phyloP scores from a whole-genome alignment of 2,113 vertebrate genomes.

The Castor canadensis region DNA sequence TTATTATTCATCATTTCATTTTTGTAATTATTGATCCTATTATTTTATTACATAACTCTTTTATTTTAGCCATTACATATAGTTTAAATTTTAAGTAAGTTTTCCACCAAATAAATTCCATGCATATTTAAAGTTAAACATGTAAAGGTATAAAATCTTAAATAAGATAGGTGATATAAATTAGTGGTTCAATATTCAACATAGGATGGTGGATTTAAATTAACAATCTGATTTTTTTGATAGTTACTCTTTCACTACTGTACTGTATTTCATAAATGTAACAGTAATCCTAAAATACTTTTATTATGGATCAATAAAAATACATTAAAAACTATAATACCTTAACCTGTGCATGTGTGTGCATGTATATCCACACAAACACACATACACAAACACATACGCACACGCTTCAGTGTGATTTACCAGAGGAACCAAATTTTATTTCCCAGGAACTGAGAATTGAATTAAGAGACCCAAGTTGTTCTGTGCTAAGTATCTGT shows the following conservation, averaged over 20 bases:
- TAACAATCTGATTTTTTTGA: not conserved
- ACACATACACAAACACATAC: not conserved
- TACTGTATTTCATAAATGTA: not conserved
- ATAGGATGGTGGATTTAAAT: not conserved
- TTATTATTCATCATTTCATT: not conserved
- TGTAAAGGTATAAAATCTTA: not conserved
- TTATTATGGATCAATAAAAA: not conserved
- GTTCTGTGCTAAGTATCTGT: not conserved
- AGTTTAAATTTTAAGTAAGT: not conserved
- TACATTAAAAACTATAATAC: not conserved
- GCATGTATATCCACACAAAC: accelerated
- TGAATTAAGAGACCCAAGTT: not conserved
- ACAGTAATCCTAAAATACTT: not conserved
- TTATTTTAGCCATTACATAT: not conserved
- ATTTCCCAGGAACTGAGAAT: not conserved
- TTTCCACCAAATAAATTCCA: not conserved
- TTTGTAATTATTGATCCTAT: not conserved
- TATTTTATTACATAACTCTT: not conserved
- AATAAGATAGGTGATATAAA: not conserved
- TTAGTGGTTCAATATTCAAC: not conserved
- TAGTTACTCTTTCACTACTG: not conserved
- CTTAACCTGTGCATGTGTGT: too few species aligned
- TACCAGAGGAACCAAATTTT: not conserved
- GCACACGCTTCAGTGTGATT: not conserved
- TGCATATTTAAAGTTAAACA: not conserved